Evolutionary conservation across 2,888 invertebrate species (phyloP).

Genomic region (Caenorhabditis panamensis): DNA sequence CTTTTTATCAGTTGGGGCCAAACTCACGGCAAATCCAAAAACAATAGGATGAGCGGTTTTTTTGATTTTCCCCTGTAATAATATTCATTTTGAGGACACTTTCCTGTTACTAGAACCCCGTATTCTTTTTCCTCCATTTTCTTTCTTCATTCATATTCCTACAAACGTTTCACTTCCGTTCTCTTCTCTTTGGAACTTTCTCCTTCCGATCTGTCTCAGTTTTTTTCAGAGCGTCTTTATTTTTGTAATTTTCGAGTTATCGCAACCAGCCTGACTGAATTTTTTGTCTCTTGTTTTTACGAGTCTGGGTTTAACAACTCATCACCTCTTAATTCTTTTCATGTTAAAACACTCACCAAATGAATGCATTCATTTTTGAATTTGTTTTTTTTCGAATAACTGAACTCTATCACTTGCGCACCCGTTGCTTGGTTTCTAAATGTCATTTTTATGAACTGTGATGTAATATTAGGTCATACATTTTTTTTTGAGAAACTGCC

Average conservation of each 20-base stretch:
- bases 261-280: neutral
- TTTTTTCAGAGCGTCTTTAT: neutral
- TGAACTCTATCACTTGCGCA: too few relatives aligned
- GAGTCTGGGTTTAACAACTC: slow-evolving; percentile 18
- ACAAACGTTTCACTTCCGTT: slow-evolving; percentile 1
- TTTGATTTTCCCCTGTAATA: slow-evolving; percentile 6
- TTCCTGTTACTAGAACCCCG: slow-evolving; percentile 19
- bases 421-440: too few relatives aligned
- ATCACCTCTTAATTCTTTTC: slow-evolving; percentile 6
- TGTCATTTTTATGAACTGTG: too few relatives aligned
- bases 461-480: too few relatives aligned
- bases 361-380: neutral
- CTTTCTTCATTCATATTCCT: too few relatives aligned
- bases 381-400: too few relatives aligned
- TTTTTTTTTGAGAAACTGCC: too few relatives aligned
- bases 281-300: slow-evolving; percentile 22
- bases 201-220: neutral
- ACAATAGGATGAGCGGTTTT: slow-evolving; percentile 8
- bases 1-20: slow-evolving; percentile 24
- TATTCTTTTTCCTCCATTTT: neutral
- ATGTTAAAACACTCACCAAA: slow-evolving; percentile 23
- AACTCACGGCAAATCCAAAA: slow-evolving; percentile 34
- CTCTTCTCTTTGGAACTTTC: neutral
- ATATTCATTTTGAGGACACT: slow-evolving; percentile 21
- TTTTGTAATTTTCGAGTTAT: neutral